A percentile compares a stretch with the other conserved stretches of the same genome.
These are phyloP conservation scores for Ricordea florida DNA, from an alignment of 92 coral and sea anemone species.

Conservation along the genomic window DNA sequence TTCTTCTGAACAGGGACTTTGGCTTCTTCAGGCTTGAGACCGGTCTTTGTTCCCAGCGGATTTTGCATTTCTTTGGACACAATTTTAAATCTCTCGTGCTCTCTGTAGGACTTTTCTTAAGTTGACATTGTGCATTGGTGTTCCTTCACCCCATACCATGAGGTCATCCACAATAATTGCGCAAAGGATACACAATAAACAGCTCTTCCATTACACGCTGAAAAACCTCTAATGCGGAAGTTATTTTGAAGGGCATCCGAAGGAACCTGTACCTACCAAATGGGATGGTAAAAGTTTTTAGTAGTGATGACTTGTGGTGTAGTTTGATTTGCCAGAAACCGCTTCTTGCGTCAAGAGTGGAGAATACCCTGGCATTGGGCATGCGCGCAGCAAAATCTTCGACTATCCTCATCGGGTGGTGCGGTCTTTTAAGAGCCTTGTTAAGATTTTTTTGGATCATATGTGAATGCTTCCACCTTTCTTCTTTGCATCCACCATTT, in stretches of 20 bases:
- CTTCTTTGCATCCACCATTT: slow-evolving; percentile 45
- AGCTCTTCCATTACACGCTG: slow-evolving; percentile 15
- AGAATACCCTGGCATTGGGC: slow-evolving; percentile 44
- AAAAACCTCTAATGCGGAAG: slow-evolving; percentile 6
- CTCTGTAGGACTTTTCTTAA: neutral
- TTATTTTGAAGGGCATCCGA: slow-evolving; percentile 24
- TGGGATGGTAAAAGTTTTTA: slow-evolving; percentile 39
- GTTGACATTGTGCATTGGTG: slow-evolving; percentile 5
- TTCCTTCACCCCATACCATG: slow-evolving; percentile 15
- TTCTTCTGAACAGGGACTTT: slow-evolving; percentile 1
- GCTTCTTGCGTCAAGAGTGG: slow-evolving; percentile 33
- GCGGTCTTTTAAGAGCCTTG: slow-evolving; percentile 29
- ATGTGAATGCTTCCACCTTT: slow-evolving; percentile 28
- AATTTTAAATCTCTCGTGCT: slow-evolving; percentile 19
- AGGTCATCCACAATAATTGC: slow-evolving; percentile 18
- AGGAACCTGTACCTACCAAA: slow-evolving; percentile 24
- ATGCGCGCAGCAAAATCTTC: slow-evolving; percentile 40
- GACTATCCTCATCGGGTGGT: slow-evolving; percentile 41
- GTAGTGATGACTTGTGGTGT: slow-evolving; percentile 10
- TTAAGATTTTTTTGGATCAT: slow-evolving; percentile 27
- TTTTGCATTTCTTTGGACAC: slow-evolving; percentile 5
- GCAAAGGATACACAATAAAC: slow-evolving; percentile 13
- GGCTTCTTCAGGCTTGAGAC: neutral
- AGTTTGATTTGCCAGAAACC: slow-evolving; percentile 21
- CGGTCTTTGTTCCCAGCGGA: slow-evolving; percentile 13